Conservation (phyloP, 2,797 vertebrate species). For the Pangasius mekongensis region DNA sequence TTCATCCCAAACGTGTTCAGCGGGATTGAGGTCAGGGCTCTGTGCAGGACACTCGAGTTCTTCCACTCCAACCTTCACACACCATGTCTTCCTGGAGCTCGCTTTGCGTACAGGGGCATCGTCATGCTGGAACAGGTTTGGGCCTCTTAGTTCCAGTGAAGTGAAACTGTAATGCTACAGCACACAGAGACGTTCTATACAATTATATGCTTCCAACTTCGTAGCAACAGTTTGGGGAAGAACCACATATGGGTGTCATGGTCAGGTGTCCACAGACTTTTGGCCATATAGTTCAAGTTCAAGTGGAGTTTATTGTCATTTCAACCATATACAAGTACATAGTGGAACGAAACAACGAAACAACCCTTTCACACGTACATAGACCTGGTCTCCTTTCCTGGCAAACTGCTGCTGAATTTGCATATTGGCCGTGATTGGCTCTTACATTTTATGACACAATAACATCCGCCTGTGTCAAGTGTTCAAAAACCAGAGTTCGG, state of each 20-base stretch:
- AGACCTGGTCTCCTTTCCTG: background rate
- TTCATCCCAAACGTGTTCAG: background rate
- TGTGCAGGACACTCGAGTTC: background rate
- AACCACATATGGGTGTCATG: background rate
- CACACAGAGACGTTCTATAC: background rate
- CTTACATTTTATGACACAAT: background rate
- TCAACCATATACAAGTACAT: no score
- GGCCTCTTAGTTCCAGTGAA: background rate
- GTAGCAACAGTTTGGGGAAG: background rate
- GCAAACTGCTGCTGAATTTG: background rate
- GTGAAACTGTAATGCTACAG: background rate
- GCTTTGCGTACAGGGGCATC: background rate
- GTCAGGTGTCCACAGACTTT: background rate
- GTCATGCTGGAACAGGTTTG: background rate
- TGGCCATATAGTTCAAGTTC: background rate
- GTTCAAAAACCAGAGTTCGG: background rate
- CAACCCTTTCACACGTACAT: background rate
- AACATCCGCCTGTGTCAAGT: background rate
- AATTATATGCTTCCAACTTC: background rate
- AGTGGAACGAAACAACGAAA: background rate
- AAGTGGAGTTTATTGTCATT: no score
- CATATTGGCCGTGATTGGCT: background rate
- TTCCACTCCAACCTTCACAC: background rate
- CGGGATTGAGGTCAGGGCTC: background rate
- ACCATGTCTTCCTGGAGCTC: background rate